These are phyloP conservation scores for Craseonycteris thonglongyai DNA, from an alignment of 2,113 vertebrate species.

Conservation along the genomic window DNA sequence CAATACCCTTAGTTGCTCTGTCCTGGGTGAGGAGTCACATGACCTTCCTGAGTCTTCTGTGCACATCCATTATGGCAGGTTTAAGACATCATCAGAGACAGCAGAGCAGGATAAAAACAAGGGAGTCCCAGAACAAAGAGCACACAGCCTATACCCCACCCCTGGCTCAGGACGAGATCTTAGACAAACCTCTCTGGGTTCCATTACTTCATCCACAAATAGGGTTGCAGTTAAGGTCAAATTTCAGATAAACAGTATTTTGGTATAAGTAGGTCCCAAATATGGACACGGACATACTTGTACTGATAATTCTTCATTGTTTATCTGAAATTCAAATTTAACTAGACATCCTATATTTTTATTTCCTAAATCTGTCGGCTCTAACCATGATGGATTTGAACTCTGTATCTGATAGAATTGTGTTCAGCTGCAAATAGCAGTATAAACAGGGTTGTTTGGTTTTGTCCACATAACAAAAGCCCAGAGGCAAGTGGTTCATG, in stretches of 20 bases:
- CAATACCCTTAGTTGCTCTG: not conserved
- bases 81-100: too few relatives aligned
- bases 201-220: not conserved
- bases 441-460: too few relatives aligned
- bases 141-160: rapidly evolving
- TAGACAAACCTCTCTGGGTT: too few relatives aligned
- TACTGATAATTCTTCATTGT: not conserved
- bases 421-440: not conserved
- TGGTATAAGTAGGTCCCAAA: not conserved
- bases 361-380: not conserved
- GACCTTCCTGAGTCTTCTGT: not conserved
- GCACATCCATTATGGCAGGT: rapidly evolving
- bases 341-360: not conserved
- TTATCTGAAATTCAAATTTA: not conserved
- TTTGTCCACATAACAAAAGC: not conserved
- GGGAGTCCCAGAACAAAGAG: not conserved
- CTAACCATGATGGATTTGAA: not conserved
- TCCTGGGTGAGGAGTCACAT: not conserved
- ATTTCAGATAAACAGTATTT: not conserved
- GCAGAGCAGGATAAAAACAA: rapidly evolving
- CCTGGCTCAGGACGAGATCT: rapidly evolving
- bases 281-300: not conserved
- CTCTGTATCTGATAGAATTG: too few relatives aligned
- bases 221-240: not conserved
- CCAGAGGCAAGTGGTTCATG: not conserved